phyloP scores from a whole-genome alignment of 2,888 invertebrate species.

The Malacosoma neustria region DNA sequence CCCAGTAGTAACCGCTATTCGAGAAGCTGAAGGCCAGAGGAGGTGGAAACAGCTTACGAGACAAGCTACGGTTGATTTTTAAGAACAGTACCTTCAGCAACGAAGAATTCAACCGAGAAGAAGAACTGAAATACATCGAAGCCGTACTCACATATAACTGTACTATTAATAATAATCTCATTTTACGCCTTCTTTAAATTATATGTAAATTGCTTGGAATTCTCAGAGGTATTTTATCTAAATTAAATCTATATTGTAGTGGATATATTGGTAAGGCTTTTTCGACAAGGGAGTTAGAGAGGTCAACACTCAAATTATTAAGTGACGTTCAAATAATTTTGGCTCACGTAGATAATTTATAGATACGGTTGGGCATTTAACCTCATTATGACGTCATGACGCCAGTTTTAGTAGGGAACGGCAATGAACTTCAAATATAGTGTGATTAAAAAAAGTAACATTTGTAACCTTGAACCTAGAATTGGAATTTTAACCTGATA shows the following conservation, averaged over 20 bases:
- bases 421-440: neutral
- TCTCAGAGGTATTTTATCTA: neutral
- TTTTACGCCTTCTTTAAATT: neutral
- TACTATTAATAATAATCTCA: neutral
- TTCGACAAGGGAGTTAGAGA: neutral
- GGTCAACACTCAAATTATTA: no score
- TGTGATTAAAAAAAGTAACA: slow-evolving; percentile 1
- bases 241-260: slow-evolving; percentile 1
- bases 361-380: no score
- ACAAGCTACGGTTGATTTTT: no score
- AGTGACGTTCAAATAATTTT: no score
- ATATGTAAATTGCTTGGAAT: neutral
- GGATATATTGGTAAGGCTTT: neutral
- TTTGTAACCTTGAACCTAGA: slow-evolving; percentile 48
- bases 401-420: neutral
- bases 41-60: no score
- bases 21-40: no score
- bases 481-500: slow-evolving; percentile 42
- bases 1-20: no score
- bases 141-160: neutral
- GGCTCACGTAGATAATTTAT: no score
- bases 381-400: neutral
- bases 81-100: no score
- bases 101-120: no score
- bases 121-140: no score